Base-by-base conservation (phyloP, 2,888 invertebrate genomes). In the Drosophila barbarae region DNA sequence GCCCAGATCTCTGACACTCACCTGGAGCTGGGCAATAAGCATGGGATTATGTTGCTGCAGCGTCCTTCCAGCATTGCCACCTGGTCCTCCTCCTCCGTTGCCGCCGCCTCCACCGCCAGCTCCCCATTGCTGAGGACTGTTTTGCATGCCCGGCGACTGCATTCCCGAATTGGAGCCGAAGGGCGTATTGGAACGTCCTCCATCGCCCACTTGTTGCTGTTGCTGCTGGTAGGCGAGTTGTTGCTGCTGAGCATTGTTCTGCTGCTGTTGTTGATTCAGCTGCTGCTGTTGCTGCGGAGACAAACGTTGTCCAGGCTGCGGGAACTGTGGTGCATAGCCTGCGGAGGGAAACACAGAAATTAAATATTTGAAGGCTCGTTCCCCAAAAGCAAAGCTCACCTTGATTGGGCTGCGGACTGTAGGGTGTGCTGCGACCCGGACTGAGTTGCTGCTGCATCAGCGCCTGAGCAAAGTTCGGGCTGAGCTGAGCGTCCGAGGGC, bases 11-110 rank as follows among this genome's bases (percentile, higher is more conserved):
- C 41, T 28, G 59, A 34, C 60, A 78, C 92, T 92, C 90, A 95
- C 95, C 87, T 94, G 94, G 83, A 95, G 91, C 90, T 95, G 95
- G 78, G 95, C 94, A 90, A 94, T 95, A 84, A 97, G 92, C 96
- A 97, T 96, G 32, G 96, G 95, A 90, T 96, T 96, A 89, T 96
- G 94, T 89, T 94, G 94, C 84, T 94, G 94, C 65, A 93, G 91
- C 60, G 92, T 92, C 78, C 94, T 79, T 46, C 69, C 87, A 42
- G 83, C 64, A 61, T 71, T 84, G 50, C 80, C 84, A 8, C 73
- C 74, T 0, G 76, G 75, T 1, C 70, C 78, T 15, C 18, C 79
- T 54, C 72, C 69, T 39, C 67, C 75, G 28, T 8, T 69, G 41
- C 67, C 74, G 28, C 69, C 74, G 12, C 65, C 72, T 0, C 49